A percentile compares a stretch with the other conserved stretches of the same genome.
These are phyloP conservation scores for Ypsolopha scabrella DNA, from an alignment of 2,888 invertebrate species.

Conservation along the genomic window DNA sequence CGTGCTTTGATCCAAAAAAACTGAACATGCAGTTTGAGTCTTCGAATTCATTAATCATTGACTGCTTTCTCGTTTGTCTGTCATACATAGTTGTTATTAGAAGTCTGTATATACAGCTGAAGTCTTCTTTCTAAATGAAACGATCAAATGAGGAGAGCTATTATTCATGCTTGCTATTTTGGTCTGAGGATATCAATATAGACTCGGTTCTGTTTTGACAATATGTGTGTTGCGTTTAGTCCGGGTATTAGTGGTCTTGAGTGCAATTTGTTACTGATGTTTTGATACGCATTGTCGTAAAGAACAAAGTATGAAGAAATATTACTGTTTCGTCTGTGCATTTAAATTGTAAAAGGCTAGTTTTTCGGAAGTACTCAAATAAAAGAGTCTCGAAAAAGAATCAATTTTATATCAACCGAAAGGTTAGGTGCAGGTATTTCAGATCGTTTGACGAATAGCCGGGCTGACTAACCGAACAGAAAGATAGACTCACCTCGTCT, in stretches of 20 bases:
- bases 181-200: neutral
- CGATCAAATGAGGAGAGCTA: neutral
- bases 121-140: neutral
- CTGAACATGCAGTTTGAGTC: conserved; percentile 36
- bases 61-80: neutral
- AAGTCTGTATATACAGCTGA: neutral
- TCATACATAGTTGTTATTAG: neutral
- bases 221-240: neutral
- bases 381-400: no score
- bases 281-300: neutral
- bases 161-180: neutral
- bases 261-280: neutral
- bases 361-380: no score
- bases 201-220: conserved; percentile 3
- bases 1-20: conserved; percentile 52
- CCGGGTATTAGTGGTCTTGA: neutral
- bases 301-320: neutral
- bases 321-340: neutral
- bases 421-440: neutral
- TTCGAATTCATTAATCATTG: conserved; percentile 57
- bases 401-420: no score
- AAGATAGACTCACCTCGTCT: conserved; percentile 65
- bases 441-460: conserved; percentile 38
- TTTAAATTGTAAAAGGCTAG: neutral
- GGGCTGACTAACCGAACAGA: conserved; percentile 59